phyloP scores from a whole-genome alignment of 2,113 vertebrate genomes.

The Apteryx mantelli region DNA sequence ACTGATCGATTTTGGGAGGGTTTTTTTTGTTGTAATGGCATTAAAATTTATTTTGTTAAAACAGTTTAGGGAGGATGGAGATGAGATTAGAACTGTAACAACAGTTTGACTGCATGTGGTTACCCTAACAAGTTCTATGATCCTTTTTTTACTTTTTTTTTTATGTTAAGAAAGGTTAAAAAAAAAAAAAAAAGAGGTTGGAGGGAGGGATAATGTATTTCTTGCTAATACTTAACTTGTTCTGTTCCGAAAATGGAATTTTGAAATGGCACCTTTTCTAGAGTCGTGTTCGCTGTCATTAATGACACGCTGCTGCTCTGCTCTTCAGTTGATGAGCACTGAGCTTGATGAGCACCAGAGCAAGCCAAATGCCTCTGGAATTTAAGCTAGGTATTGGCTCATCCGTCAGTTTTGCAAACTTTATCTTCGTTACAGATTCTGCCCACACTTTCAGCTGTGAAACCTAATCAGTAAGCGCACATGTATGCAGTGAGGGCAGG shows the following conservation, averaged over 20 bases:
- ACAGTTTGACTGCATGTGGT: not conserved
- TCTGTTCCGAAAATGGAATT: constrained; percentile 47
- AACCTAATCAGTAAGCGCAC: not conserved
- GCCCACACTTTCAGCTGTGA: not conserved
- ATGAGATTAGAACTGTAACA: not conserved
- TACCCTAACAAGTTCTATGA: not conserved
- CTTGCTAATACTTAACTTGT: not conserved
- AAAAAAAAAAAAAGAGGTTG: not conserved
- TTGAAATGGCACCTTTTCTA: not conserved
- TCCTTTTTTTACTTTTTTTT: not conserved
- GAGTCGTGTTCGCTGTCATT: not conserved
- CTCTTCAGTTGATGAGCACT: not conserved
- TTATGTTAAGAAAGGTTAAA: not conserved
- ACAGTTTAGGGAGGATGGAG: not conserved
- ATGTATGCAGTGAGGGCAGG: not conserved
- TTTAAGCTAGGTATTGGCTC: not conserved
- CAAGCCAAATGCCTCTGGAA: not conserved
- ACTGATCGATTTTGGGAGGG: not conserved
- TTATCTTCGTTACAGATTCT: not conserved
- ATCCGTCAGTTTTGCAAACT: not conserved
- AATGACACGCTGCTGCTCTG: not conserved
- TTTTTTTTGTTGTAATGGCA: not conserved
- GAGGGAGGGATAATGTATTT: not conserved
- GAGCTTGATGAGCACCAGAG: not conserved
- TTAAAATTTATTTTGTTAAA: not conserved